Evolutionary conservation across 1,140 invertebrate species (phyloP).

Genomic region (Eriocheir sinensis): DNA sequence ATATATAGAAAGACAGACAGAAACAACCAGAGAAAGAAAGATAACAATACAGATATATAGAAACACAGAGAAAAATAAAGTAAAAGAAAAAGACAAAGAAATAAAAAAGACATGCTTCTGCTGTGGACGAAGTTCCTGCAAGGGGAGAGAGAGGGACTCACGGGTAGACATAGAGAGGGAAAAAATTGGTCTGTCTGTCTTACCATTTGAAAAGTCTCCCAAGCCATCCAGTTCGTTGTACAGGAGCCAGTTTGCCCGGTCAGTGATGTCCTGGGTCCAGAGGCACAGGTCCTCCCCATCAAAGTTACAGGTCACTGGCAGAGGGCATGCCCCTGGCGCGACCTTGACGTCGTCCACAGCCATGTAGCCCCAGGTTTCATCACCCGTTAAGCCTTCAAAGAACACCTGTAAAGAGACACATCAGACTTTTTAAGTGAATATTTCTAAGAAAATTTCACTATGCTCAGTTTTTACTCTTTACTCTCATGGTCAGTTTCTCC

Average conservation of each 20-base stretch:
- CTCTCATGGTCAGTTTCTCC: too few species aligned
- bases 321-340: slow-evolving; percentile 10
- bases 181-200: background rate
- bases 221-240: slow-evolving; percentile 41
- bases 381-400: slow-evolving; percentile 52
- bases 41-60: too few species aligned
- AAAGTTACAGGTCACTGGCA: slow-evolving; percentile 54
- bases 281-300: slow-evolving; percentile 57
- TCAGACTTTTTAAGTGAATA: background rate
- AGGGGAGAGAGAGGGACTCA: too few species aligned
- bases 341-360: slow-evolving; percentile 59
- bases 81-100: too few species aligned
- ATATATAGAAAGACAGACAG: too few species aligned
- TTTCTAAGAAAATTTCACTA: too few species aligned
- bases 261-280: slow-evolving; percentile 14
- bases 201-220: slow-evolving; percentile 51
- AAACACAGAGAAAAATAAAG: too few species aligned
- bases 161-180: too few species aligned
- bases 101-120: too few species aligned
- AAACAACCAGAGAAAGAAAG: too few species aligned
- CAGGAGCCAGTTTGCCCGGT: slow-evolving; percentile 34
- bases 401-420: slow-evolving; percentile 52
- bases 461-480: too few species aligned
- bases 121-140: too few species aligned
- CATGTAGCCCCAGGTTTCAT: slow-evolving; percentile 30